Base-by-base conservation (phyloP, 2,888 invertebrate genomes). In the Dolomedes plantarius region DNA sequence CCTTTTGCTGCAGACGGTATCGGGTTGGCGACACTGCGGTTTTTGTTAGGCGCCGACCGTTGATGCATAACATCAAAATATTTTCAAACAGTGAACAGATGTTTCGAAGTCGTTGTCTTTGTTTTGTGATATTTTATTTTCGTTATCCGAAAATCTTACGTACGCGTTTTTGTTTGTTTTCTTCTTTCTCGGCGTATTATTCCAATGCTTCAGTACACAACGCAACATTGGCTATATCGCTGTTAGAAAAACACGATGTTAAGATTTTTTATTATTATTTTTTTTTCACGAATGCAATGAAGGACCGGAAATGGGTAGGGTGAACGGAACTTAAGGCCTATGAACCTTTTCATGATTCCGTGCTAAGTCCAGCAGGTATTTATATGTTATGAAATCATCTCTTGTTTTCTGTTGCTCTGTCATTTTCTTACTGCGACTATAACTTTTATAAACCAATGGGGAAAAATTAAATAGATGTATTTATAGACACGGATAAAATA, bases 281-380 rank as follows among this genome's bases (percentile, higher is more conserved):
- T 56, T 16, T 5, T 23, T 23, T 23, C 23, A 46, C 16, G 16
- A 46, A 46, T 11, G 16, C 9, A 23, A 23, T 6, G 56, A 23
- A 56, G 56, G 56, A 56, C 56, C 56, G 56, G 56, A 56, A 56
- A 56, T 23, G 56, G 23, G 56, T 56, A 19, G 19, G 56, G 56
- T 56, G 56, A 56, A 56, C 56, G 23, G 56, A 56, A 56, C 23
- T 56, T 56, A 23, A 56, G 56, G 23, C 23, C 56, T 56, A 23
- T 56, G 56, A 56, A 56, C 56, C 56, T 56, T 56, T 23, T 23
- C 3, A 56, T 23, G 23, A 23, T 23, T 23, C 56, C 56, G 23
- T 56, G 19, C 23, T 1, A 56, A 23, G 16, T 56, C 11, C 56
- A 23, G 19, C 6, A 46, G 16, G 16, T 46, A 46, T 46, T 6